Conservation (phyloP, 2,797 vertebrate genomes). For the Sebastes jordani region DNA sequence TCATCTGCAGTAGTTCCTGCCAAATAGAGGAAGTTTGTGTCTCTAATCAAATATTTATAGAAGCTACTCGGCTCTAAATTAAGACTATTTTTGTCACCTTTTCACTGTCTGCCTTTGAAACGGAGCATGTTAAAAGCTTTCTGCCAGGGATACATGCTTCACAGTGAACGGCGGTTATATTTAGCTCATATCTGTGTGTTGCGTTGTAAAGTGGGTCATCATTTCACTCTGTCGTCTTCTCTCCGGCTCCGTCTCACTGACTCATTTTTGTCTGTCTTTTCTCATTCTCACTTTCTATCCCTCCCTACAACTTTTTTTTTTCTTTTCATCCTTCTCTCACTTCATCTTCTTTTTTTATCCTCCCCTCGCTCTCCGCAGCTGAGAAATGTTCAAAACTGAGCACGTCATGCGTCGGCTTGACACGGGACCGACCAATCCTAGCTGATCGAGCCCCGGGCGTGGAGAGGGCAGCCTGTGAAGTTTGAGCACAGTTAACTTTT, state of each 20-base stretch:
- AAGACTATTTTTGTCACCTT: conserved; percentile 58
- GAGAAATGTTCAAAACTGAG: conserved; percentile 53
- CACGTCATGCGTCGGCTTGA: conserved; percentile 47
- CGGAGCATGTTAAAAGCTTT: conserved; percentile 19
- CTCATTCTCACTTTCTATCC: conserved; percentile 16
- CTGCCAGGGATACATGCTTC: conserved; percentile 30
- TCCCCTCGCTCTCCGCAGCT: conserved; percentile 5
- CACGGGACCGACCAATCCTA: conserved; percentile 35
- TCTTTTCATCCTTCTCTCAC: background rate
- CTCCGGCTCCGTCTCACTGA: conserved; percentile 31
- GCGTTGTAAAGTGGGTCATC: conserved; percentile 69
- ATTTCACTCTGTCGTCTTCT: conserved; percentile 35
- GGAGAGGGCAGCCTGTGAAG: conserved; percentile 43
- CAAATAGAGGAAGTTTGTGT: conserved; percentile 24
- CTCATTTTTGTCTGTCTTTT: conserved; percentile 30
- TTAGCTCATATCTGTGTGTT: conserved; percentile 50
- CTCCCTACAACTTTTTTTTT: conserved; percentile 2
- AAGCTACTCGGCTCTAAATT: conserved; percentile 48
- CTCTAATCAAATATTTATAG: conserved; percentile 65
- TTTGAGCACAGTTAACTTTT: conserved; percentile 67
- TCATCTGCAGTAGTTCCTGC: background rate
- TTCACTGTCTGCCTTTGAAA: conserved; percentile 61
- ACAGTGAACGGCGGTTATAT: conserved; percentile 59
- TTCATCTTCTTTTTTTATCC: background rate
- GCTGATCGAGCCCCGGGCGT: conserved; percentile 35